Evolutionary conservation across 2,113 vertebrate genomes (phyloP).

Genomic region (Kobus ellipsiprymnus): DNA sequence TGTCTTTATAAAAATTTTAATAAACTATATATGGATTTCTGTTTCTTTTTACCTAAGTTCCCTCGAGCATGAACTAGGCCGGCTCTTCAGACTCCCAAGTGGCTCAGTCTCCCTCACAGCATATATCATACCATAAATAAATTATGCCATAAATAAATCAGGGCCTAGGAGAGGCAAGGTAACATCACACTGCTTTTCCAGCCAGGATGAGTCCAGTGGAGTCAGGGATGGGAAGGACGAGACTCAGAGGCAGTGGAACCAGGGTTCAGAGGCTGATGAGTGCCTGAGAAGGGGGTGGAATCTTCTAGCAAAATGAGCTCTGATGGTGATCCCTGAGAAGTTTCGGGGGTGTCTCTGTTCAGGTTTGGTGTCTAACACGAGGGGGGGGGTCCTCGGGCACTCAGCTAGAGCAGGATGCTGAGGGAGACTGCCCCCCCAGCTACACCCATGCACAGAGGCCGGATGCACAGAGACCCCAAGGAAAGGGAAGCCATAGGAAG

Average conservation of each 20-base stretch:
- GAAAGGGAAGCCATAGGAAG: not conserved
- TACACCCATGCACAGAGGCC: rapidly evolving
- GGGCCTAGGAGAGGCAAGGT: not conserved
- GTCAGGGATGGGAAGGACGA: not conserved
- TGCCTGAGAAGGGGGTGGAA: not conserved
- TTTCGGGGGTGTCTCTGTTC: not conserved
- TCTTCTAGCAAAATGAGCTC: not conserved
- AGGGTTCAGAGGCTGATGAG: not conserved
- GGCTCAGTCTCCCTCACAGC: not conserved
- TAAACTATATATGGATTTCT: not conserved
- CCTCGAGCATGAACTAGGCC: not conserved
- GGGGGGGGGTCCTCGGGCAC: too few relatives aligned
- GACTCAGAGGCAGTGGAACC: not conserved
- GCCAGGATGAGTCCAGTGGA: not conserved
- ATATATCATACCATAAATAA: not conserved
- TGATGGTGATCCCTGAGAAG: not conserved
- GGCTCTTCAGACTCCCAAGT: not conserved
- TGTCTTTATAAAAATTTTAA: not conserved
- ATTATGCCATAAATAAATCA: not conserved
- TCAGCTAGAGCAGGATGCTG: too few relatives aligned
- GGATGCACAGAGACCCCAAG: not conserved
- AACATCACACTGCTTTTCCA: not conserved
- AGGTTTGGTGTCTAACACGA: too few relatives aligned
- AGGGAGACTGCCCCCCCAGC: rapidly evolving
- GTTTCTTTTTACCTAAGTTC: not conserved